Percentiles rank a stretch among this genome's conserved stretches.
phyloP scores from a whole-genome alignment of 2,113 vertebrate species.

The Girardinichthys multiradiatus region DNA sequence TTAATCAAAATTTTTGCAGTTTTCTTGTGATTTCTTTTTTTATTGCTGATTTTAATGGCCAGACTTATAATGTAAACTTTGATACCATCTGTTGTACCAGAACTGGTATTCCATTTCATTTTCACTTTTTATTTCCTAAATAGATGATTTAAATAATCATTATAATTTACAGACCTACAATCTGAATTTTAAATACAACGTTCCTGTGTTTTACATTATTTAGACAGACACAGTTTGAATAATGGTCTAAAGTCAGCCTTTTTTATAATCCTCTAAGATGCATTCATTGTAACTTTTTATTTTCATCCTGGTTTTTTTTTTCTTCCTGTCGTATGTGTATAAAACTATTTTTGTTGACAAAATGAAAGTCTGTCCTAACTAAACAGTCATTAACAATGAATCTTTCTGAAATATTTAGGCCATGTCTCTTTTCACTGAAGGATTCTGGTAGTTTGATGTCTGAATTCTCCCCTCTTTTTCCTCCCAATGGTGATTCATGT shows the following conservation, averaged over 20 bases:
- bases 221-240: not conserved
- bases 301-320: not conserved
- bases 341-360: constrained; percentile 31
- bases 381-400: constrained; percentile 59
- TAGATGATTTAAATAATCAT: constrained; percentile 20
- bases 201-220: not conserved
- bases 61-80: not conserved
- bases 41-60: constrained; percentile 41
- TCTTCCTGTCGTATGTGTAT: not conserved
- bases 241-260: not conserved
- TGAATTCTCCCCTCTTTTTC: not conserved
- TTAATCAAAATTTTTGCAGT: constrained; percentile 27
- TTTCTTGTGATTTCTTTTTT: constrained; percentile 19
- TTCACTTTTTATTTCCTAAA: constrained; percentile 2
- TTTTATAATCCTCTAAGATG: not conserved
- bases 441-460: constrained; percentile 45
- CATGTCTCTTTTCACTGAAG: constrained; percentile 45
- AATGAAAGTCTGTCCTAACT: constrained; percentile 37
- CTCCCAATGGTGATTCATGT: not conserved
- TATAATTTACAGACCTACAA: not conserved
- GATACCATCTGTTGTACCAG: constrained; percentile 26
- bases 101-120: constrained; percentile 9
- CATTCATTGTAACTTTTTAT: not conserved
- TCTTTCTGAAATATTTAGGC: constrained; percentile 62
- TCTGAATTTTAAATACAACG: not conserved